A percentile compares a stretch with the other conserved stretches of the same genome.
These are phyloP conservation scores for Percina caprodes DNA, from an alignment of 2,113 vertebrate species.

Conservation along the genomic window DNA sequence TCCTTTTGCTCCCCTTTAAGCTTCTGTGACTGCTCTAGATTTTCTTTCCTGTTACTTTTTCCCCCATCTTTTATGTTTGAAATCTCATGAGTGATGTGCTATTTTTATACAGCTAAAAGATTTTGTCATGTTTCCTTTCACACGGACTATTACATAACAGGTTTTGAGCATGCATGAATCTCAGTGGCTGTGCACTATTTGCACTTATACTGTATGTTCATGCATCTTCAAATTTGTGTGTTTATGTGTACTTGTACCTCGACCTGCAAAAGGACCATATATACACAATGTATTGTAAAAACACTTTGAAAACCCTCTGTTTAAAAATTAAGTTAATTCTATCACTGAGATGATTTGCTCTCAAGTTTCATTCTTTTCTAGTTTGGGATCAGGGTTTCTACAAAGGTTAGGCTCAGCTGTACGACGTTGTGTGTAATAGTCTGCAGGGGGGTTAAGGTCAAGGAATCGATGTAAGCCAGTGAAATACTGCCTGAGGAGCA, in stretches of 20 bases:
- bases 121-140: constrained; percentile 72
- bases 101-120: constrained; percentile 71
- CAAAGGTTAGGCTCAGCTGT: constrained; percentile 28
- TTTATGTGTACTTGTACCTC: constrained; percentile 6
- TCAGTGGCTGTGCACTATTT: neutral
- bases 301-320: neutral
- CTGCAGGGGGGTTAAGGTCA: constrained; percentile 1
- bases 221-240: neutral
- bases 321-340: neutral
- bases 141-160: constrained; percentile 66
- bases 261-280: neutral
- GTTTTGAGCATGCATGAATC: constrained; percentile 46
- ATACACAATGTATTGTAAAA: neutral
- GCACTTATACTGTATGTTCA: neutral
- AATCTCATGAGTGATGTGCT: constrained; percentile 69
- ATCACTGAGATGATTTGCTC: neutral
- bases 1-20: constrained; percentile 9
- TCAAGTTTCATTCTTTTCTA: neutral
- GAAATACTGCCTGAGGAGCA: constrained; percentile 31
- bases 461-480: constrained; percentile 24
- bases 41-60: constrained; percentile 25
- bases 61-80: constrained; percentile 56
- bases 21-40: constrained; percentile 29
- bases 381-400: constrained; percentile 21
- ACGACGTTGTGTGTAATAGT: neutral